Conservation (phyloP, 2,888 invertebrate genomes). For the Tenthredo amoena region DNA sequence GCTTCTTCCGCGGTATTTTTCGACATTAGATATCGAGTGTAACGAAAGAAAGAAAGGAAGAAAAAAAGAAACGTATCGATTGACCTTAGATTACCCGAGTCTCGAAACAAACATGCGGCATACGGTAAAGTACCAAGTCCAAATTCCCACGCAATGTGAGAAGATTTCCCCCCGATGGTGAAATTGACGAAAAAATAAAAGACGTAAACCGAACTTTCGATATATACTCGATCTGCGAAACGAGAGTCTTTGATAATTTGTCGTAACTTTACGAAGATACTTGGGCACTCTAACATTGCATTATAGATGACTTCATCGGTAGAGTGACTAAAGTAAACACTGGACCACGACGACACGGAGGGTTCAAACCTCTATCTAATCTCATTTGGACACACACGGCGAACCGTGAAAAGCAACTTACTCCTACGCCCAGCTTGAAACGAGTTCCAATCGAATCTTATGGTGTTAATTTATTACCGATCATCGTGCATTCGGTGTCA, state of each 20-base stretch:
- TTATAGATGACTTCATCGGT: neutral
- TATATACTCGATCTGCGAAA: neutral
- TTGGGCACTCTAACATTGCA: neutral
- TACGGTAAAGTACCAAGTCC: neutral
- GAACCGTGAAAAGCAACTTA: constrained; percentile 30
- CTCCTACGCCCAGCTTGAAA: constrained; percentile 35
- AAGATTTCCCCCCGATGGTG: neutral
- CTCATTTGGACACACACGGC: constrained; percentile 42
- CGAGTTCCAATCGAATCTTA: constrained; percentile 34
- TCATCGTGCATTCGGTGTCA: constrained; percentile 1
- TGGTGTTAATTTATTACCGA: constrained; percentile 41
- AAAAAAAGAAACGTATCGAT: neutral
- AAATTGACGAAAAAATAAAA: neutral
- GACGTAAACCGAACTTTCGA: neutral
- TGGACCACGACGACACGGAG: constrained; percentile 11
- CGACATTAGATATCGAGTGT: constrained; percentile 1
- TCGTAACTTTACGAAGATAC: neutral
- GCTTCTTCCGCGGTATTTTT: neutral
- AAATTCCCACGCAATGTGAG: constrained; percentile 45
- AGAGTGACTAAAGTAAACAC: neutral
- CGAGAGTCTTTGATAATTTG: neutral
- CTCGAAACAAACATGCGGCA: neutral
- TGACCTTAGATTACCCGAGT: neutral
- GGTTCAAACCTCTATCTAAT: constrained; percentile 34
- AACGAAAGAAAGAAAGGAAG: neutral